Percentiles rank a stretch among this genome's conserved stretches.
Conservation (phyloP, 2,888 invertebrate species). For the Dynastes tityus region DNA sequence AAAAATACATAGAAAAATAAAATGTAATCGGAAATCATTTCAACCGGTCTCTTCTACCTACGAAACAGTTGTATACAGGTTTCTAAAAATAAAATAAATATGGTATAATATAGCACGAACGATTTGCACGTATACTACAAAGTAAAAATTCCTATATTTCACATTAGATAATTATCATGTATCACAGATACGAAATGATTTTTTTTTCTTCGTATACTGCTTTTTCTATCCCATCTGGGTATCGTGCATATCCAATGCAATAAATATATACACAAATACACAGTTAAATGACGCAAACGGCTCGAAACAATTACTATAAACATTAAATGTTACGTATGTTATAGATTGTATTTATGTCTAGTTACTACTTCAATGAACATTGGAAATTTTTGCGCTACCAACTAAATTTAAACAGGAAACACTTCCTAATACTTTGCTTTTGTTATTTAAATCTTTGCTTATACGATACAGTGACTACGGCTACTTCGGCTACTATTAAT, state of each 20-base stretch:
- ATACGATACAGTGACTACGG: too few species aligned
- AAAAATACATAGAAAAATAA: too few species aligned
- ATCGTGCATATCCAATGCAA: constrained; percentile 2
- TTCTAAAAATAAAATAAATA: constrained; percentile 25
- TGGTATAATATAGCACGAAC: background rate
- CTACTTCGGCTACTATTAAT: too few species aligned
- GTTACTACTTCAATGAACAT: background rate
- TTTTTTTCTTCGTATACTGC: too few species aligned
- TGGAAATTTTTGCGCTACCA: too few species aligned
- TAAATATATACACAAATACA: background rate
- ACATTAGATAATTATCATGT: background rate
- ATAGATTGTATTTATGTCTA: constrained; percentile 4
- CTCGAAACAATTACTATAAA: constrained; percentile 16
- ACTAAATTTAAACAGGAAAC: too few species aligned
- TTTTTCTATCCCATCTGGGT: too few species aligned
- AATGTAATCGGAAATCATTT: background rate
- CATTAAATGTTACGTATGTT: constrained; percentile 8
- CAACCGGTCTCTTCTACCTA: background rate
- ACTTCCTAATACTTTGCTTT: too few species aligned
- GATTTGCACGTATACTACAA: background rate
- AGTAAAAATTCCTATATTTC: background rate
- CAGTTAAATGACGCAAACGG: constrained; percentile 7
- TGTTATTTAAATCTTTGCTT: too few species aligned
- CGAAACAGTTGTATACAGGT: background rate
- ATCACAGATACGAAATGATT: background rate